Conservation (phyloP, 2,888 invertebrate genomes). For the Oscheius sp. region DNA sequence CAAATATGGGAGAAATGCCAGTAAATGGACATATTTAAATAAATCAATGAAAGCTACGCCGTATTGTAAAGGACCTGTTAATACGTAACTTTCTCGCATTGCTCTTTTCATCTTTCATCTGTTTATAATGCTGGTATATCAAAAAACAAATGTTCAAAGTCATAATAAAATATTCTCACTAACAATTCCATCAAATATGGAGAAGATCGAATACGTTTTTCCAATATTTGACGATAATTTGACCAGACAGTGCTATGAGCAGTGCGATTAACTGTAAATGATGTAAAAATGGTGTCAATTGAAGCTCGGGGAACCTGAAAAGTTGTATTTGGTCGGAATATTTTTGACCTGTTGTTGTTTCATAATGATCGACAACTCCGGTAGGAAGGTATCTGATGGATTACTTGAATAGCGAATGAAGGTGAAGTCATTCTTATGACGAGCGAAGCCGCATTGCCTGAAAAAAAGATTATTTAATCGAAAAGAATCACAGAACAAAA, state of each 20-base stretch:
- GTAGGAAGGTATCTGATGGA: neutral
- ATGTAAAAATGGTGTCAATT: neutral
- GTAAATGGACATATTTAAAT: too few species aligned
- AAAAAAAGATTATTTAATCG: neutral
- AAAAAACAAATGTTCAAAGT: neutral
- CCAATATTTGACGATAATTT: neutral
- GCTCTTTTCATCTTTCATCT: too few species aligned
- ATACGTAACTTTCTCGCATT: too few species aligned
- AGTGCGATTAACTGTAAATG: neutral
- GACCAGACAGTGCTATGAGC: conserved; percentile 1
- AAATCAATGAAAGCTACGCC: too few species aligned
- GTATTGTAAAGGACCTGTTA: too few species aligned
- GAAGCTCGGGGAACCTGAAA: conserved; percentile 1
- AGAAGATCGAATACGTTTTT: neutral
- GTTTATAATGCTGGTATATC: too few species aligned
- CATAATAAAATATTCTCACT: neutral
- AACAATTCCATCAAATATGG: conserved; percentile 9
- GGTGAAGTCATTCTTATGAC: neutral
- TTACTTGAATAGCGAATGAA: neutral
- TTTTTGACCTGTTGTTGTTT: neutral
- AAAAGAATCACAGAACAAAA: too few species aligned
- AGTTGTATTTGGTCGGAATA: neutral
- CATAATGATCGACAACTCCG: neutral
- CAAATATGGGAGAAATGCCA: too few species aligned
- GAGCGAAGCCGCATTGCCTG: neutral